Conservation (phyloP, 2,797 vertebrate genomes). For the Salmo trutta region DNA sequence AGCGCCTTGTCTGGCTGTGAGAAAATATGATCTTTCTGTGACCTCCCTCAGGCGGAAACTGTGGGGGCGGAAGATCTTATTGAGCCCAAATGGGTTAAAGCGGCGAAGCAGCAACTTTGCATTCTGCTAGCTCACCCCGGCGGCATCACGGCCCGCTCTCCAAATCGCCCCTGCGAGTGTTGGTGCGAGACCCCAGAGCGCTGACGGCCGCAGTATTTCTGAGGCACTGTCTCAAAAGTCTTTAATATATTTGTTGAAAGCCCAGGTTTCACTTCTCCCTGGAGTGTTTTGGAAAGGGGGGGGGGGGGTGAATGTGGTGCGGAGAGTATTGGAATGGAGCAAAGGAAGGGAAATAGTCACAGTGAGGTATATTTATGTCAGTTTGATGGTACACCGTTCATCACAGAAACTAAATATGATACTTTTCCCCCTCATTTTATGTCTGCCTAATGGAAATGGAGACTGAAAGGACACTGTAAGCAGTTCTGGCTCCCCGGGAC, state of each 20-base stretch:
- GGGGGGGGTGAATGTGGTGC: not conserved
- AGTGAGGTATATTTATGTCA: conserved; percentile 8
- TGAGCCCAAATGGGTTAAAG: conserved; percentile 68
- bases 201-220: conserved; percentile 35
- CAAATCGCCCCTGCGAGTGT: conserved; percentile 8
- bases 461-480: conserved; percentile 25
- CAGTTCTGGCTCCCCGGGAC: conserved; percentile 20
- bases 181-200: conserved; percentile 14
- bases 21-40: conserved; percentile 32
- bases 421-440: conserved; percentile 16
- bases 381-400: conserved; percentile 21
- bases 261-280: conserved; percentile 18
- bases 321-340: no score
- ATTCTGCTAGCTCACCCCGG: conserved; percentile 43
- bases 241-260: conserved; percentile 39
- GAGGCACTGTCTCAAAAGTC: conserved; percentile 26
- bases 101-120: conserved; percentile 68
- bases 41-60: conserved; percentile 19
- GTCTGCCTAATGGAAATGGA: conserved; percentile 40
- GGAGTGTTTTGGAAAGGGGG: not conserved
- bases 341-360: conserved; percentile 10
- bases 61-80: conserved; percentile 59
- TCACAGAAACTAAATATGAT: conserved; percentile 35
- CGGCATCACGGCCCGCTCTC: not conserved
- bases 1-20: not conserved